Evolutionary conservation across 1,140 invertebrate genomes (phyloP).

Genomic region (Rhopalosiphum maidis): DNA sequence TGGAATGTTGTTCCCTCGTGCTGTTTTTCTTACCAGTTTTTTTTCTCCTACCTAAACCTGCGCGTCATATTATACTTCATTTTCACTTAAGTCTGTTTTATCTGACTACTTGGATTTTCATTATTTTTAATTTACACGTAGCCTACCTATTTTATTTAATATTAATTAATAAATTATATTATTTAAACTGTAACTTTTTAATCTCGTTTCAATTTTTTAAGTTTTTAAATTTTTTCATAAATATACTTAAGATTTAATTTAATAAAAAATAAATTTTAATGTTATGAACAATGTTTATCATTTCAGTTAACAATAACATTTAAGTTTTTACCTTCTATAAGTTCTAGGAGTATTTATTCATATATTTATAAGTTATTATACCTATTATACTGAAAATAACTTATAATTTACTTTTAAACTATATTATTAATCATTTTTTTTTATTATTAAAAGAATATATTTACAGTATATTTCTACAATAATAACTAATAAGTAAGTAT

Average conservation of each 20-base stretch:
- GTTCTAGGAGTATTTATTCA: neutral
- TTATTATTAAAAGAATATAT: too few species aligned
- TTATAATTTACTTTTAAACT: neutral
- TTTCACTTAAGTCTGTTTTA: neutral
- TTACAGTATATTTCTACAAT: too few species aligned
- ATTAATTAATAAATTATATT: neutral
- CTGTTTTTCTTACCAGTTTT: constrained; percentile 46
- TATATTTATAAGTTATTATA: neutral
- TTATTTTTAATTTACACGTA: neutral
- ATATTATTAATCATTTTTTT: neutral
- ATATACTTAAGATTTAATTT: neutral
- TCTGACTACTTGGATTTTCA: neutral
- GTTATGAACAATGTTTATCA: too few species aligned
- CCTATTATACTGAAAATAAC: neutral
- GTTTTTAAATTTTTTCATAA: neutral
- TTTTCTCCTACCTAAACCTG: constrained; percentile 2
- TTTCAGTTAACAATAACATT: neutral
- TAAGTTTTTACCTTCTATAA: neutral
- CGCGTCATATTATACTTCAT: neutral
- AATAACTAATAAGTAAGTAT: too few species aligned
- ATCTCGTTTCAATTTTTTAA: neutral
- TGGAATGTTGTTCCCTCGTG: constrained; percentile 47
- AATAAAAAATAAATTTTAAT: neutral
- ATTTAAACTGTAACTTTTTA: neutral
- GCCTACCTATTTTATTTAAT: neutral